Evolutionary conservation across 2,113 vertebrate genomes (phyloP).

Genomic region (Xiphias gladius): DNA sequence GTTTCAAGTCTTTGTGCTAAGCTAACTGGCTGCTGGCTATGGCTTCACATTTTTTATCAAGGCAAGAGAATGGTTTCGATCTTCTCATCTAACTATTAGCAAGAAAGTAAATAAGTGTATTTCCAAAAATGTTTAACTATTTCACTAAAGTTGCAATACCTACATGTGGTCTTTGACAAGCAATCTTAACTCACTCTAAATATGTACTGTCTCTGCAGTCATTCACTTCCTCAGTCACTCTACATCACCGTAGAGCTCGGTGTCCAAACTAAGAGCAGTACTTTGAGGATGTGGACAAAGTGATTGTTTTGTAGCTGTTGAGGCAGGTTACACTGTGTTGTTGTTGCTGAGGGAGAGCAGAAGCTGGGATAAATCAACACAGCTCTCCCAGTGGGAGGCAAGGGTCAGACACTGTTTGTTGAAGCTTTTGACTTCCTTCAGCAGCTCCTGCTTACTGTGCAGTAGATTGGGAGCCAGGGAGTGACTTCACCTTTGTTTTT

Average conservation of each 20-base stretch:
- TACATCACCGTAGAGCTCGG: background rate
- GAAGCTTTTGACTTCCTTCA: constrained; percentile 67
- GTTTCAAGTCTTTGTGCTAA: background rate
- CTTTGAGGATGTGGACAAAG: constrained; percentile 38
- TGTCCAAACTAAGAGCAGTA: constrained; percentile 6
- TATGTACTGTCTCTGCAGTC: background rate
- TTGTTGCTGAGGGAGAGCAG: constrained; percentile 31
- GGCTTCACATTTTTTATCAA: background rate
- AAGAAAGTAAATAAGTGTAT: no score
- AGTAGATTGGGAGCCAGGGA: constrained; percentile 2
- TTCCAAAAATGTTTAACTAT: no score
- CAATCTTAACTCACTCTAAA: background rate
- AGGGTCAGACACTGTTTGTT: constrained; percentile 55
- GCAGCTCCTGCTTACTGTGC: constrained; percentile 39
- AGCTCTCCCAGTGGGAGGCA: constrained; percentile 8
- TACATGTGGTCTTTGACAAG: background rate
- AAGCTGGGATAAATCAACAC: constrained; percentile 54
- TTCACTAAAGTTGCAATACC: background rate
- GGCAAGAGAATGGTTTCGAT: background rate
- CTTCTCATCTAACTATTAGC: no score
- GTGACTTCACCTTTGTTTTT: constrained; percentile 39
- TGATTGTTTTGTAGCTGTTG: constrained; percentile 26
- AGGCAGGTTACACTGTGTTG: constrained; percentile 32
- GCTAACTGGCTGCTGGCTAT: background rate
- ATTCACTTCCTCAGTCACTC: background rate